A percentile compares a stretch with the other conserved stretches of the same genome.
Evolutionary conservation across 2,797 vertebrate species (phyloP).

Genomic region (Siniperca obscura): DNA sequence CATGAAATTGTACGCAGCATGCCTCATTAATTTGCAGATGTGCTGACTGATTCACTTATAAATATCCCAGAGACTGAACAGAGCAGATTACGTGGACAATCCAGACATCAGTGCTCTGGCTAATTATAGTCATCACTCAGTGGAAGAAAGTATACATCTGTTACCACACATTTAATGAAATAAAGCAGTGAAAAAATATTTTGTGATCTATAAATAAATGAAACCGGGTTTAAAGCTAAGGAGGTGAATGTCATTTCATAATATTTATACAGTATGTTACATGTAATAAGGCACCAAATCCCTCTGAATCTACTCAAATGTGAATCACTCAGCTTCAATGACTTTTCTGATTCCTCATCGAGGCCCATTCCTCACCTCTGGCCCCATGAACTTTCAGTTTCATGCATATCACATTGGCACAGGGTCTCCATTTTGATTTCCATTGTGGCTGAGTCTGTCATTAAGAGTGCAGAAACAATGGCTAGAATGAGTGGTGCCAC

Average conservation of each 20-base stretch:
- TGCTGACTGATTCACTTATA: conserved; percentile 73
- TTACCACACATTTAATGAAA: conserved; percentile 37
- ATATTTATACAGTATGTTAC: conserved; percentile 25
- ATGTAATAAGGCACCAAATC: conserved; percentile 18
- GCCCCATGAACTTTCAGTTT: conserved; percentile 69
- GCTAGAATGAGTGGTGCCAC: conserved; percentile 79
- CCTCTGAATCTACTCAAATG: conserved; percentile 30
- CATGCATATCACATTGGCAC: conserved; percentile 73
- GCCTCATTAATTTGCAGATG: conserved; percentile 73
- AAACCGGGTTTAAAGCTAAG: conserved; percentile 26
- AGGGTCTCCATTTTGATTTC: conserved; percentile 75
- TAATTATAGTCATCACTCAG: conserved; percentile 67
- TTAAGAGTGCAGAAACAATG: conserved; percentile 82
- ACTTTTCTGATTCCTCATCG: conserved; percentile 21
- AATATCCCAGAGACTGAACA: conserved; percentile 57
- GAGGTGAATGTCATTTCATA: conserved; percentile 12
- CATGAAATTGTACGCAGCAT: conserved; percentile 44
- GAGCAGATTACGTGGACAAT: conserved; percentile 61
- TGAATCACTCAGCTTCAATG: conserved; percentile 1
- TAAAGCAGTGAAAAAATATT: conserved; percentile 17
- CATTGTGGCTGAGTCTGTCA: conserved; percentile 83
- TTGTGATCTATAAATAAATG: conserved; percentile 30
- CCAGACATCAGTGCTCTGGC: conserved; percentile 56
- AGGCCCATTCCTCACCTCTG: conserved; percentile 50
- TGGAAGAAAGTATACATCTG: conserved; percentile 44